Evolutionary conservation across 2,888 invertebrate genomes (phyloP).

Genomic region (Galeruca laticollis): DNA sequence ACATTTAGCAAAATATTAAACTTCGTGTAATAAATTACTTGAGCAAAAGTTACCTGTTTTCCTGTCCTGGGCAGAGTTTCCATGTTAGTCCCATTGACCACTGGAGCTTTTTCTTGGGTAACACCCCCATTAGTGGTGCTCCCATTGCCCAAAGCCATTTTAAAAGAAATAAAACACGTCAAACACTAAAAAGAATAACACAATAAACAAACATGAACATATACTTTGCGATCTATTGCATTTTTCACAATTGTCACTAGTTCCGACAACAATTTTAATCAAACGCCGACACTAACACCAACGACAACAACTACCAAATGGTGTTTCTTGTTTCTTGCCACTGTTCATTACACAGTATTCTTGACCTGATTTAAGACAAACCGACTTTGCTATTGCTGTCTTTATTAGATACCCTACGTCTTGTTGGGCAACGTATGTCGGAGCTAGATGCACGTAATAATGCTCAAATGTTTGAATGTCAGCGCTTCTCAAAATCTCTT

Average conservation of each 20-base stretch:
- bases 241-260: conserved; percentile 45
- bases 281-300: conserved; percentile 50
- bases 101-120: conserved; percentile 70
- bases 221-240: conserved; percentile 42
- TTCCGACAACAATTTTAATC: conserved; percentile 37
- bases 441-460: conserved; percentile 15
- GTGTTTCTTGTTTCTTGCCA: conserved; percentile 51
- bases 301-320: conserved; percentile 52
- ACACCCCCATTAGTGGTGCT: conserved; percentile 65
- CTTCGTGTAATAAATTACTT: conserved; percentile 10
- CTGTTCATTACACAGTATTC: conserved; percentile 43
- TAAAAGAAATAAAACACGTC: conserved; percentile 38
- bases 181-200: conserved; percentile 46
- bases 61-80: conserved; percentile 72
- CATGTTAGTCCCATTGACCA: conserved; percentile 73
- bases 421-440: conserved; percentile 33
- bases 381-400: conserved; percentile 23
- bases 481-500: conserved; percentile 49
- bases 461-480: conserved; percentile 47
- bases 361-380: conserved; percentile 39
- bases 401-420: conserved; percentile 31
- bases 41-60: conserved; percentile 68
- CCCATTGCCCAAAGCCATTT: conserved; percentile 66
- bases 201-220: conserved; percentile 43
- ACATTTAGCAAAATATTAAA: conserved; percentile 9